Conservation (phyloP, 1,140 invertebrate genomes). For the Ceratina australensis region DNA sequence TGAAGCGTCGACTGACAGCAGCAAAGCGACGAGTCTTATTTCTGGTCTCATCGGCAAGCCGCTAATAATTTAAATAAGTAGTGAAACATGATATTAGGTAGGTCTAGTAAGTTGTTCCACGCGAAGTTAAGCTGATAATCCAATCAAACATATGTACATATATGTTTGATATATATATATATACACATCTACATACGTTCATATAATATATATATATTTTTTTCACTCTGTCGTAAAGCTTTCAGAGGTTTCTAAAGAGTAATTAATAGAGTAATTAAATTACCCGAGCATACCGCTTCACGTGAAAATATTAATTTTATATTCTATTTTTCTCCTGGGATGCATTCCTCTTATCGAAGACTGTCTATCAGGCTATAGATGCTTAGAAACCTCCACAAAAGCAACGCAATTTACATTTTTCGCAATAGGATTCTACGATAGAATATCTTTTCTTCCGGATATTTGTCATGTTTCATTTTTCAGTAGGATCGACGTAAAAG, state of each 20-base stretch:
- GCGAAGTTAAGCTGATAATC: conserved; percentile 58
- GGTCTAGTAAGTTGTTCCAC: conserved; percentile 70
- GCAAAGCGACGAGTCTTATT: conserved; percentile 51
- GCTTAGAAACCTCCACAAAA: conserved; percentile 12
- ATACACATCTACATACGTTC: conserved; percentile 9
- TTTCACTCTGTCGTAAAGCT: conserved; percentile 50
- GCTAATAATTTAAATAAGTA: conserved; percentile 68
- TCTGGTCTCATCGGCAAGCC: conserved; percentile 50
- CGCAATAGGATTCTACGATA: neutral
- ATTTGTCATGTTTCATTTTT: conserved; percentile 17
- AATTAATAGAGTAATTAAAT: conserved; percentile 23
- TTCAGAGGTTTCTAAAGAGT: conserved; percentile 44
- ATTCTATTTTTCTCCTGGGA: conserved; percentile 49
- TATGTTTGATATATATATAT: conserved; percentile 1
- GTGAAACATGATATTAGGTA: conserved; percentile 69
- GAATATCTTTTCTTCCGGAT: conserved; percentile 12
- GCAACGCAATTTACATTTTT: neutral
- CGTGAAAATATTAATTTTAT: conserved; percentile 51
- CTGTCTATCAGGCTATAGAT: conserved; percentile 55
- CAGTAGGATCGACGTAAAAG: conserved; percentile 1
- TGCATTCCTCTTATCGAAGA: conserved; percentile 65
- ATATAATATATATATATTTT: conserved; percentile 18
- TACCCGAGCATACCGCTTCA: conserved; percentile 33
- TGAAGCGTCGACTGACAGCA: conserved; percentile 49
- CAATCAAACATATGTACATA: conserved; percentile 37